phyloP scores from a whole-genome alignment of 2,113 vertebrate species.

The Irena cyanogastra region DNA sequence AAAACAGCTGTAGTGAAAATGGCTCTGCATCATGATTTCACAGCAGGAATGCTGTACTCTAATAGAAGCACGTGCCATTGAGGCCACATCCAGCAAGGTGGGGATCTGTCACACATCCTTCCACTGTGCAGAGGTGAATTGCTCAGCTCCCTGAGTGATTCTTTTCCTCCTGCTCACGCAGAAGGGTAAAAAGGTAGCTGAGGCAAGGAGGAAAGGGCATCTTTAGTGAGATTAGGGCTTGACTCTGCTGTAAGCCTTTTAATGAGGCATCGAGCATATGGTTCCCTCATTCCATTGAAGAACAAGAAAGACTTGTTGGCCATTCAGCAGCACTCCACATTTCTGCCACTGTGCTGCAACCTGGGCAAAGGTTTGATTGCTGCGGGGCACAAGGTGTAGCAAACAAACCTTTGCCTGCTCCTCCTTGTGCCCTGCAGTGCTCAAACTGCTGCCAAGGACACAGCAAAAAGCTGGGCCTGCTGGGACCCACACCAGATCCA shows the following conservation, averaged over 20 bases:
- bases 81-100: fast-evolving
- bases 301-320: not conserved
- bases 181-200: not conserved
- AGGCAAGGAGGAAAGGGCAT: not conserved
- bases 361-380: fast-evolving
- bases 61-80: fast-evolving
- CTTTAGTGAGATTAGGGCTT: not conserved
- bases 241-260: not conserved
- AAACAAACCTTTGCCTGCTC: not conserved
- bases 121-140: fast-evolving
- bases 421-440: no score
- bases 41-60: not conserved
- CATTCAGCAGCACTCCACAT: not conserved
- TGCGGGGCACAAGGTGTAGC: not conserved
- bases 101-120: not conserved
- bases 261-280: not conserved
- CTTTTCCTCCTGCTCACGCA: not conserved
- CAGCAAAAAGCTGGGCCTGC: fast-evolving
- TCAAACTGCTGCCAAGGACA: not conserved
- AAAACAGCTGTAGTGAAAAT: not conserved
- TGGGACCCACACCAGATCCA: not conserved
- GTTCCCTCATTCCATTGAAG: not conserved
- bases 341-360: not conserved
- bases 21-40: not conserved
- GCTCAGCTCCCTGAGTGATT: not conserved